Conservation (phyloP, 2,113 vertebrate genomes). For the Ochotona princeps region DNA sequence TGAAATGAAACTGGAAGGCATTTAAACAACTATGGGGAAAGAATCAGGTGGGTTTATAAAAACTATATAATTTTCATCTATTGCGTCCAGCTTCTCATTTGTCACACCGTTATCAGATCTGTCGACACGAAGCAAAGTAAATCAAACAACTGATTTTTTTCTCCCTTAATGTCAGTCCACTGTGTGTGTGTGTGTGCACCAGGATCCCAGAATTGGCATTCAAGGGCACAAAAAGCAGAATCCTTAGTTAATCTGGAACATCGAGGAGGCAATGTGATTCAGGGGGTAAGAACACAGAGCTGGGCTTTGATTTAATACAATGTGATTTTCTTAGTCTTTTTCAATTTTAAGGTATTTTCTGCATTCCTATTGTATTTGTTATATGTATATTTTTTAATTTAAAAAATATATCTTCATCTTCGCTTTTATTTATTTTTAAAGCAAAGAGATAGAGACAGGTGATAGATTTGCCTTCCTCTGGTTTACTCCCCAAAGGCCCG, state of each 20-base stretch:
- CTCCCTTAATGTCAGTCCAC: neutral
- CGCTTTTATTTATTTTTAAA: too few species aligned
- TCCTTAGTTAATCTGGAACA: neutral
- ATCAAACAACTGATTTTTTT: neutral
- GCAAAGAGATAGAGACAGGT: too few species aligned
- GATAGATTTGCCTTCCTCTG: too few species aligned
- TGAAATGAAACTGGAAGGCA: neutral
- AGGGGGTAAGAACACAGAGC: neutral
- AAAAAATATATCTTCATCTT: too few species aligned
- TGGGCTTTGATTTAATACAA: too few species aligned
- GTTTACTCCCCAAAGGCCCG: too few species aligned
- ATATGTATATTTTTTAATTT: too few species aligned
- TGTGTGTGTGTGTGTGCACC: neutral
- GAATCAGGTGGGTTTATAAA: neutral
- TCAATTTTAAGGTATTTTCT: too few species aligned
- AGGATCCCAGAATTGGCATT: neutral
- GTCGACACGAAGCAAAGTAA: neutral
- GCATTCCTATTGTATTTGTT: too few species aligned
- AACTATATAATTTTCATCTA: neutral
- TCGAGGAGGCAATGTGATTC: neutral
- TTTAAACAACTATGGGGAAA: neutral
- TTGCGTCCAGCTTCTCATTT: slow-evolving; percentile 62
- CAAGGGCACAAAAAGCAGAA: neutral
- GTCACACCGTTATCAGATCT: slow-evolving; percentile 53
- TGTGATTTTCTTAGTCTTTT: too few species aligned